Evolutionary conservation across 2,888 invertebrate genomes (phyloP).

Genomic region (Lacanobia oleracea): DNA sequence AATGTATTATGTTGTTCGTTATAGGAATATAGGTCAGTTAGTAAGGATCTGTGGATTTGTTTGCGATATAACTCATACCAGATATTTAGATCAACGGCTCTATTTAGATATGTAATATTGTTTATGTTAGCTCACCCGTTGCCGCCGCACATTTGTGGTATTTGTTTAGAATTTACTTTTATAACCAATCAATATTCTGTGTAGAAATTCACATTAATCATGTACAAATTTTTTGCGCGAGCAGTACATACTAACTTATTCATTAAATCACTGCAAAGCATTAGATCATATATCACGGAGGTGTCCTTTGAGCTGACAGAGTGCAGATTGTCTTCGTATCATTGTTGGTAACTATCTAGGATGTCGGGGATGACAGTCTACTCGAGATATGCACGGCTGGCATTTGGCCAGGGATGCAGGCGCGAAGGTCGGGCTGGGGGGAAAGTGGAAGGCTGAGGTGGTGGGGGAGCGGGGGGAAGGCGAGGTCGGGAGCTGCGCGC

Average conservation of each 20-base stretch:
- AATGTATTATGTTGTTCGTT: conserved; percentile 64
- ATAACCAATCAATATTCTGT: conserved; percentile 35
- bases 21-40: conserved; percentile 68
- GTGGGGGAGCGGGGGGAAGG: conserved; percentile 26
- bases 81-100: conserved; percentile 40
- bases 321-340: conserved; percentile 45
- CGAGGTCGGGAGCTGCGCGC: conserved; percentile 47
- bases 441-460: conserved; percentile 56
- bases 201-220: conserved; percentile 15
- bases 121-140: conserved; percentile 39
- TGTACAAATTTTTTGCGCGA: conserved; percentile 1
- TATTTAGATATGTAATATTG: conserved; percentile 33
- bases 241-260: conserved; percentile 2
- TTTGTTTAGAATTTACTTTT: conserved; percentile 35
- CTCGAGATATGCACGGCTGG: conserved; percentile 76
- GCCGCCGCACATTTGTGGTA: conserved; percentile 25
- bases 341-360: conserved; percentile 55
- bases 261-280: conserved; percentile 26
- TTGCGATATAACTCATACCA: conserved; percentile 21
- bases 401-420: conserved; percentile 85
- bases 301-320: conserved; percentile 30
- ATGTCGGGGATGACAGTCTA: conserved; percentile 49
- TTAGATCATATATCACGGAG: conserved; percentile 31
- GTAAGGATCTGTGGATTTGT: conserved; percentile 37
- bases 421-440: conserved; percentile 78